A percentile compares a stretch with the other conserved stretches of the same genome.
Evolutionary conservation across 2,113 vertebrate species (phyloP).

Genomic region (Himantopus leucocephalus): DNA sequence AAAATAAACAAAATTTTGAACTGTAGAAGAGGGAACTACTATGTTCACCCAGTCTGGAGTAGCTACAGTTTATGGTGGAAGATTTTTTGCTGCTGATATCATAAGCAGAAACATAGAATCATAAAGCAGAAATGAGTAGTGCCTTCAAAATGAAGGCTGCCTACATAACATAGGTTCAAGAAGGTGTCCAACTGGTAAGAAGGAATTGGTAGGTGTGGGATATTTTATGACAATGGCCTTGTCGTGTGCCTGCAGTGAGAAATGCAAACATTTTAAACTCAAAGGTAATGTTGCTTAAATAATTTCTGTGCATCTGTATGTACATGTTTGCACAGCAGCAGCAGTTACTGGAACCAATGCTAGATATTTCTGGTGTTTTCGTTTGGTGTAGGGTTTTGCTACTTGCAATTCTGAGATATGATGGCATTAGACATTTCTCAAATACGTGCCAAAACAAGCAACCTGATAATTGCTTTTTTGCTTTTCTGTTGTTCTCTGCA

Average conservation of each 20-base stretch:
- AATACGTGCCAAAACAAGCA: background rate
- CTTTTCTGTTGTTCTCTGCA: constrained; percentile 4
- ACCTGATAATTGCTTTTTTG: background rate
- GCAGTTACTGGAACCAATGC: background rate
- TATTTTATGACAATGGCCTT: background rate
- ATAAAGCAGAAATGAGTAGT: background rate
- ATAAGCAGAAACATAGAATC: background rate
- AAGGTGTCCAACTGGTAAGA: background rate
- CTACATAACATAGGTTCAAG: background rate
- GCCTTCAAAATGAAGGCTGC: background rate
- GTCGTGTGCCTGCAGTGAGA: background rate
- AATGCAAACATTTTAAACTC: background rate
- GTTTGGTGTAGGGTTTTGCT: background rate
- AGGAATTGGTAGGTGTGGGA: background rate
- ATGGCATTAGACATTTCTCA: background rate
- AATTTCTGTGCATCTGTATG: background rate
- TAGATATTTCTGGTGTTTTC: background rate
- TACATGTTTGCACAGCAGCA: background rate
- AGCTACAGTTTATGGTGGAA: background rate
- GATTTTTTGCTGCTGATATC: background rate
- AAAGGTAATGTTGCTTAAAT: constrained; percentile 20
- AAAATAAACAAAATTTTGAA: background rate
- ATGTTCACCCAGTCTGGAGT: background rate
- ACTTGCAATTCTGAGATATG: background rate
- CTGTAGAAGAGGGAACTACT: background rate